These are phyloP conservation scores for Cephalopachus bancanus DNA, from an alignment of 2,797 vertebrate species.

Conservation along the genomic window DNA sequence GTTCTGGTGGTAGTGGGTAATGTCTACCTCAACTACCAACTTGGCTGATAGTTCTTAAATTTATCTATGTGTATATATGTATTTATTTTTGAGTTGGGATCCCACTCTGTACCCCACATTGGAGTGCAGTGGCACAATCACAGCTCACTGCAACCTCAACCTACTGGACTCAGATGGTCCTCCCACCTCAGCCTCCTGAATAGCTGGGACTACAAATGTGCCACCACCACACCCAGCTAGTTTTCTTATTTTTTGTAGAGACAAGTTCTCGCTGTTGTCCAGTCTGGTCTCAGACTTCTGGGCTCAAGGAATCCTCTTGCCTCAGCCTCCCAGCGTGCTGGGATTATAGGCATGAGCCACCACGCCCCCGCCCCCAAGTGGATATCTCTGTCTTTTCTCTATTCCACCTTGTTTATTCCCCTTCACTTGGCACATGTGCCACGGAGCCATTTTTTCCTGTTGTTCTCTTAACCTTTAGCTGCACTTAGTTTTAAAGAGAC, in stretches of 20 bases:
- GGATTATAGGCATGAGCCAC: too few relatives aligned
- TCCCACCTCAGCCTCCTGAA: background rate
- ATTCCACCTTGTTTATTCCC: background rate
- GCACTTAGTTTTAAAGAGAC: constrained; percentile 33
- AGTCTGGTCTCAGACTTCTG: background rate
- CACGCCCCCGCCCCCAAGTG: too few relatives aligned
- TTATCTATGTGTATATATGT: background rate
- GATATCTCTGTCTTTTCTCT: background rate
- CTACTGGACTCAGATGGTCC: background rate
- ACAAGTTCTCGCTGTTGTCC: background rate
- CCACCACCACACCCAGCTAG: background rate
- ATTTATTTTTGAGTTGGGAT: background rate
- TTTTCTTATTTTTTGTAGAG: background rate
- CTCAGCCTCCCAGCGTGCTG: background rate
- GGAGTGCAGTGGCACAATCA: background rate
- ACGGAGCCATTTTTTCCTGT: background rate
- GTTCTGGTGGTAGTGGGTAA: constrained; percentile 11
- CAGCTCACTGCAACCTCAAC: background rate
- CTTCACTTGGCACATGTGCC: constrained; percentile 36
- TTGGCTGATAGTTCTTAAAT: background rate
- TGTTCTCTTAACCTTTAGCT: constrained; percentile 31
- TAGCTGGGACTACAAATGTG: background rate
- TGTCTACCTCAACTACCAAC: background rate
- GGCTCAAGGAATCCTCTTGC: background rate
- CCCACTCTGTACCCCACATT: background rate